Percentiles rank a stretch among this genome's conserved stretches.
These are phyloP conservation scores for Cerceris rybyensis DNA, from an alignment of 2,888 invertebrate genomes.

Conservation along the genomic window DNA sequence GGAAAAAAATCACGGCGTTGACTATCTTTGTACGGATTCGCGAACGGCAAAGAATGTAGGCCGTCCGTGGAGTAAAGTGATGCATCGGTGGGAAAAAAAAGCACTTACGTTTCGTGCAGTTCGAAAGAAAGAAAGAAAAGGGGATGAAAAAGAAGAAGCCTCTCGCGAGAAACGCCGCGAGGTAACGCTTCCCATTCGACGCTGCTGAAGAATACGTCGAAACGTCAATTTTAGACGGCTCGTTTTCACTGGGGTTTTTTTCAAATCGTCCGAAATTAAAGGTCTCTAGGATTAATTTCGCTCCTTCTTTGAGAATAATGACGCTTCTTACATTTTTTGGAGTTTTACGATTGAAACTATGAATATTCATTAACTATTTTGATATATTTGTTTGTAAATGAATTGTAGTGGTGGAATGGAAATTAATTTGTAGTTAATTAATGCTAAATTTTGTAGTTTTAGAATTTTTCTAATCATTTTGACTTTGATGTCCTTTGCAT, in stretches of 20 bases:
- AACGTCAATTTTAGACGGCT: slow-evolving; percentile 41
- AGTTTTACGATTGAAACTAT: too few species aligned
- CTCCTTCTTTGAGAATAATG: background rate
- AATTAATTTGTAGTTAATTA: too few species aligned
- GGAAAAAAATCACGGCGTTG: slow-evolving; percentile 28
- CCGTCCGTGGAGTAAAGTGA: slow-evolving; percentile 56
- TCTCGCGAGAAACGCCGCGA: slow-evolving; percentile 46
- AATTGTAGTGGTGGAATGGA: too few species aligned
- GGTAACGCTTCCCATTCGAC: slow-evolving; percentile 27
- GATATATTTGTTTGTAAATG: too few species aligned
- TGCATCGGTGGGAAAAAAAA: slow-evolving; percentile 55
- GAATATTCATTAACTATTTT: too few species aligned
- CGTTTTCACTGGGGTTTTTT: too few species aligned
- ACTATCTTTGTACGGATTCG: slow-evolving; percentile 47
- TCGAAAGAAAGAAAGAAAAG: slow-evolving; percentile 8
- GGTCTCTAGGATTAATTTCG: background rate
- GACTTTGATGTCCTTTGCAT: too few species aligned
- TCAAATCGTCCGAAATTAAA: background rate
- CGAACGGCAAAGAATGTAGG: slow-evolving; percentile 53
- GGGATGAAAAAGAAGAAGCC: slow-evolving; percentile 12
- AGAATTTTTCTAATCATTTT: too few species aligned
- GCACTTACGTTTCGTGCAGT: slow-evolving; percentile 54
- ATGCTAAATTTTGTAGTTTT: too few species aligned
- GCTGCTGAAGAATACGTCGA: slow-evolving; percentile 21
- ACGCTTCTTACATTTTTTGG: too few species aligned